These are phyloP conservation scores for Villa cingulata DNA, from an alignment of 2,888 invertebrate genomes.

Conservation along the genomic window DNA sequence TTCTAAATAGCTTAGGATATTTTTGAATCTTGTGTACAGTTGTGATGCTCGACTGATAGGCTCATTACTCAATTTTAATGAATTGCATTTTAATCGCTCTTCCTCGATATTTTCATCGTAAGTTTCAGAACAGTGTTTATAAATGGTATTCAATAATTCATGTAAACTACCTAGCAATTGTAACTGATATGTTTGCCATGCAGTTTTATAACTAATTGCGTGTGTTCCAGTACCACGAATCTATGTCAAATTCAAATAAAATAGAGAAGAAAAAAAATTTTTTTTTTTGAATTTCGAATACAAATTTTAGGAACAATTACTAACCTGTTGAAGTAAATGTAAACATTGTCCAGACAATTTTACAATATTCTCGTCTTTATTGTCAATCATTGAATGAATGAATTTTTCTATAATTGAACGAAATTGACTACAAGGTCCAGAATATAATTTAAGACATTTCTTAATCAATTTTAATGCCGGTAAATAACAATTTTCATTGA, in stretches of 20 bases:
- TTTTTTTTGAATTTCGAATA: neutral
- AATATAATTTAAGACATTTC: constrained; percentile 21
- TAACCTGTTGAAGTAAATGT: constrained; percentile 27
- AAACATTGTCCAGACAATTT: constrained; percentile 23
- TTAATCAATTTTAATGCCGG: constrained; percentile 22
- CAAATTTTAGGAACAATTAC: neutral
- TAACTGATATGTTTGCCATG: constrained; percentile 24
- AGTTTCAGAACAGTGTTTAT: constrained; percentile 20
- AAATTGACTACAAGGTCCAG: constrained; percentile 21
- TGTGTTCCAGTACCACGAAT: constrained; percentile 24
- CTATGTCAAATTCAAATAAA: constrained; percentile 5
- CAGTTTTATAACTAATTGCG: constrained; percentile 21
- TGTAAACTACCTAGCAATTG: constrained; percentile 22
- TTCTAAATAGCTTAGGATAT: constrained; percentile 18
- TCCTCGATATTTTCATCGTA: constrained; percentile 17
- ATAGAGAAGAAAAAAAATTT: neutral
- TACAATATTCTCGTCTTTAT: constrained; percentile 16
- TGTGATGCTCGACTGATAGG: constrained; percentile 21
- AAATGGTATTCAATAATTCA: constrained; percentile 19
- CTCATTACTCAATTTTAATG: constrained; percentile 17
- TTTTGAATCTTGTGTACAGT: constrained; percentile 19
- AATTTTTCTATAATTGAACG: constrained; percentile 22
- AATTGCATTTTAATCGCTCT: constrained; percentile 12
- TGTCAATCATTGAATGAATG: constrained; percentile 20
- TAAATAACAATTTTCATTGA: constrained; percentile 11